Base-by-base conservation (phyloP, 2,888 invertebrate species). In the Tachina lurida region DNA sequence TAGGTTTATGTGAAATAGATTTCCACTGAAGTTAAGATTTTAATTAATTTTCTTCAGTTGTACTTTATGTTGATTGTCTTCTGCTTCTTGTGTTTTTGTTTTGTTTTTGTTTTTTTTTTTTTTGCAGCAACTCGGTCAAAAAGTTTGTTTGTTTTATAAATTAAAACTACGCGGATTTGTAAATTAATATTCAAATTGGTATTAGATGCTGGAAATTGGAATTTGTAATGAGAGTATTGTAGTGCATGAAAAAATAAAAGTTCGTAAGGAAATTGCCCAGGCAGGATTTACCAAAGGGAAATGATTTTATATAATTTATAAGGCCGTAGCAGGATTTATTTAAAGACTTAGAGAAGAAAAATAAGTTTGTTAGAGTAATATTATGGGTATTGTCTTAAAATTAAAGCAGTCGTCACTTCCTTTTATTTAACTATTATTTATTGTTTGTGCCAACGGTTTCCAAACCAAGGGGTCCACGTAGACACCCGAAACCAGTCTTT, bases 11-110 rank as follows among this genome's bases (percentile, higher is more conserved):
- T 63, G 63, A 83, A 83, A 75, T 63, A 82, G 86, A 83, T 83
- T 86, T 86, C 86, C 75, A 62, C 60, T 71, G 45, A 76, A 79
- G 86, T 86, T 86, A 86, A 83, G 83, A 83, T 86, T 86, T 86
- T 83, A 86, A 86, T 86, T 86, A 86, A 86, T 86, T 86, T 86
- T 86, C 86, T 82, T 71, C 75, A 75, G 76, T 74, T 80, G 52
- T 80, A 67, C 60, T 81, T 67, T 60, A 81, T 60, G 71, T 77
- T 71, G 58, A 73, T 56, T 76, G 43, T 62, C 15, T 71, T 31
- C 31, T 1, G n/a, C n/a, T n/a, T n/a, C n/a, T n/a, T n/a, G n/a
- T n/a, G n/a, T n/a, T n/a, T n/a, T n/a, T n/a, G n/a, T n/a, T n/a
- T 22, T 31, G 2, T 4, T 31, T 31, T 31, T 31, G 2, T 31